Percentiles rank a stretch among this genome's conserved stretches.
phyloP scores from a whole-genome alignment of 2,113 vertebrate species.

The Corapipo altera region DNA sequence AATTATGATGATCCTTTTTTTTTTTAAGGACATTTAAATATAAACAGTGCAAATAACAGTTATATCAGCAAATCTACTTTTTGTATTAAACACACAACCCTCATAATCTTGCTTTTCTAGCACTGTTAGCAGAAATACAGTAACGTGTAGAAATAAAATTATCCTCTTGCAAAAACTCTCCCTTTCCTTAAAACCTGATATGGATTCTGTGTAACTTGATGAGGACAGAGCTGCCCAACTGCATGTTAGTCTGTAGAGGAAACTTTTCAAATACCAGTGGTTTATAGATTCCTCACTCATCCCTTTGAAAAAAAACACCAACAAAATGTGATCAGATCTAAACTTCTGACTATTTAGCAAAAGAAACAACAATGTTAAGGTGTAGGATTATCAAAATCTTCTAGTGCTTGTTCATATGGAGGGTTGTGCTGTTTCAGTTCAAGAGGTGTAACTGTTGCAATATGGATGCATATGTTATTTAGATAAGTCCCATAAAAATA shows the following conservation, averaged over 20 bases:
- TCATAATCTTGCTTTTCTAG: constrained; percentile 23
- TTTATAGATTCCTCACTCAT: neutral
- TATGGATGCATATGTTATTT: neutral
- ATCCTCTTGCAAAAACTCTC: neutral
- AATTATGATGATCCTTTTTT: constrained; percentile 59
- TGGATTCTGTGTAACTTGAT: neutral
- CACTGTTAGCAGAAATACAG: constrained; percentile 11
- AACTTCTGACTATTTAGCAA: neutral
- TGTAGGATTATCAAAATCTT: neutral
- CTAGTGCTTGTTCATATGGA: neutral
- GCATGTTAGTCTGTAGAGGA: neutral
- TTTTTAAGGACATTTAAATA: constrained; percentile 72
- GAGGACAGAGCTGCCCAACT: neutral
- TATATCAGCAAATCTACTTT: constrained; percentile 71
- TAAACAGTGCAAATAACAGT: constrained; percentile 73
- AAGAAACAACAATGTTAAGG: neutral
- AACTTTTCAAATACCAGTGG: neutral
- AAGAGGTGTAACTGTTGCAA: neutral
- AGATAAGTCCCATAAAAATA: neutral
- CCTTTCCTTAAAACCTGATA: neutral
- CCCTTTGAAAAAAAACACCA: neutral
- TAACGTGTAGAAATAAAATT: neutral
- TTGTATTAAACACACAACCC: neutral
- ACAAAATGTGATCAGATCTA: neutral
- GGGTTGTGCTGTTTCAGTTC: neutral